Evolutionary conservation across 2,797 vertebrate species (phyloP).

Genomic region (Sphenopsis melanotis): DNA sequence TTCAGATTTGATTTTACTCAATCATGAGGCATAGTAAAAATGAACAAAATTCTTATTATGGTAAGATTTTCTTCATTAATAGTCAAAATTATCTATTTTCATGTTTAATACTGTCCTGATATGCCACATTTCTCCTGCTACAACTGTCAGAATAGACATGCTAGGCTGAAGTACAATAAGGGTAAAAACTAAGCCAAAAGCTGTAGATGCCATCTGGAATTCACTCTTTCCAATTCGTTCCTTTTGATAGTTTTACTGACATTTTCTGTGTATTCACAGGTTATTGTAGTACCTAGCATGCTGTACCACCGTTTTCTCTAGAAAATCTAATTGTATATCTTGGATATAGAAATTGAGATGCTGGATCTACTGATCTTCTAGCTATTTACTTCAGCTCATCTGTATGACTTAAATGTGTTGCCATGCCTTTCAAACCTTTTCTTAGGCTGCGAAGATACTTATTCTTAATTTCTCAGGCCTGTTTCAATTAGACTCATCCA

Average conservation of each 20-base stretch:
- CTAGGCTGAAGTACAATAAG: background rate
- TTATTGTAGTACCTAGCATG: background rate
- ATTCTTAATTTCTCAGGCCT: background rate
- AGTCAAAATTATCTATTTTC: background rate
- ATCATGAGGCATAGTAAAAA: too few species aligned
- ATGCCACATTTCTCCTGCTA: background rate
- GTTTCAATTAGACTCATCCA: background rate
- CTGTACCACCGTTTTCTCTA: background rate
- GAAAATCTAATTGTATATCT: background rate
- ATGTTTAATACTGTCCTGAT: background rate
- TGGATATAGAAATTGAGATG: background rate
- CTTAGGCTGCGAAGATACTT: background rate
- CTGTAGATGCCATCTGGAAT: background rate
- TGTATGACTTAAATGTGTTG: background rate
- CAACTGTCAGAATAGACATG: background rate
- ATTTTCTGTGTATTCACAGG: background rate
- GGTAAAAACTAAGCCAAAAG: background rate
- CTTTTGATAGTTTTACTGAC: background rate
- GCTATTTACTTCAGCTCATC: background rate
- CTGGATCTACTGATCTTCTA: background rate
- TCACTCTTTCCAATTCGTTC: background rate
- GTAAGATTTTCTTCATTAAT: background rate
- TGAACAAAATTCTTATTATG: background rate
- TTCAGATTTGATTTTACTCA: background rate
- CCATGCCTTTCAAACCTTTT: background rate